Evolutionary conservation across 2,113 vertebrate species (phyloP).

Genomic region (Lichenostomus cassidix): DNA sequence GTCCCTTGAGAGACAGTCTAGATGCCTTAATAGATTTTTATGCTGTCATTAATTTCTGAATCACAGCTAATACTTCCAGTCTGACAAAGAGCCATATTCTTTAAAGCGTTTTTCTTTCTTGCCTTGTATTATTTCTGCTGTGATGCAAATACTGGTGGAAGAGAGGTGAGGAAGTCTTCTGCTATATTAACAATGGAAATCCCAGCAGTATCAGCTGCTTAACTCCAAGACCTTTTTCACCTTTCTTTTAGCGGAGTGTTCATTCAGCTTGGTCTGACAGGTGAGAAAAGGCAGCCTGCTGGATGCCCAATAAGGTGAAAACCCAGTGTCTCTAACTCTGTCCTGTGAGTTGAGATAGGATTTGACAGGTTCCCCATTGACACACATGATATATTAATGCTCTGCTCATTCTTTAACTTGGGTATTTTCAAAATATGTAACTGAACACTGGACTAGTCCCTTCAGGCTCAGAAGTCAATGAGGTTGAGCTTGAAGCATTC

Average conservation of each 20-base stretch:
- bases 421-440: not conserved
- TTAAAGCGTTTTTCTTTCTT: slow-evolving; percentile 23
- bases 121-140: not conserved
- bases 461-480: not conserved
- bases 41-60: slow-evolving; percentile 62
- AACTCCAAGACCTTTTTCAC: not conserved
- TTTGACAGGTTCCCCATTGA: not conserved
- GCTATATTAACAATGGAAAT: not conserved
- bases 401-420: not conserved
- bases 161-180: not conserved
- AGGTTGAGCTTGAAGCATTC: not conserved
- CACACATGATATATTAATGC: rapidly evolving
- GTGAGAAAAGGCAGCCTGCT: not conserved
- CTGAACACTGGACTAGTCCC: not conserved
- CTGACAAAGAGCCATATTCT: slow-evolving; percentile 46
- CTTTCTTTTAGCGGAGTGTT: not conserved
- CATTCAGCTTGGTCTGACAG: not conserved
- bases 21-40: slow-evolving; percentile 67
- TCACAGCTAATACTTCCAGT: slow-evolving; percentile 38
- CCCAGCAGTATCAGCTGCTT: not conserved
- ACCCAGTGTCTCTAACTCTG: not conserved
- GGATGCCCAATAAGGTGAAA: not conserved
- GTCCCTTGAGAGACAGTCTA: slow-evolving; percentile 42
- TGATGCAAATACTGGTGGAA: not conserved
- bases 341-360: not conserved